Percentiles rank a stretch among this genome's conserved stretches.
These are phyloP conservation scores for Apodemus speciosus DNA, from an alignment of 2,113 vertebrate genomes.

Conservation along the genomic window DNA sequence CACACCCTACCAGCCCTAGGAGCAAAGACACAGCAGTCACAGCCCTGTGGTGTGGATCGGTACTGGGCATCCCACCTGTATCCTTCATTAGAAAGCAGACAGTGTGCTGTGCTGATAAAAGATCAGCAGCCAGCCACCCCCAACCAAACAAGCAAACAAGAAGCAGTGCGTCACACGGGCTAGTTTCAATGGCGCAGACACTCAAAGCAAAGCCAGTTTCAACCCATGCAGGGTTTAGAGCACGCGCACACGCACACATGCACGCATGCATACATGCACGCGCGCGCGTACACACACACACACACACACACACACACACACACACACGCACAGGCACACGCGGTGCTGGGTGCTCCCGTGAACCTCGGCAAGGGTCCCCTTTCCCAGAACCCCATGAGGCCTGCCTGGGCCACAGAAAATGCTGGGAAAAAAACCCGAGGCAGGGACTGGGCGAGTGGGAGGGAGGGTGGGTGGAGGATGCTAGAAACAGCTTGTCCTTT, in stretches of 20 bases:
- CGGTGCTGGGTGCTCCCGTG: background rate
- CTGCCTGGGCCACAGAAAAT: conserved; percentile 31
- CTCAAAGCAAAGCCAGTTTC: background rate
- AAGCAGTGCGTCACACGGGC: background rate
- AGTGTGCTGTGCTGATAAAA: background rate
- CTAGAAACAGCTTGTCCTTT: conserved; percentile 78
- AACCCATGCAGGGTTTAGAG: background rate
- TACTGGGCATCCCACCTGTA: accelerated
- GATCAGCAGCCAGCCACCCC: background rate
- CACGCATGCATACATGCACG: too few relatives aligned
- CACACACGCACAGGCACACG: background rate
- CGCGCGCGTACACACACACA: too few relatives aligned
- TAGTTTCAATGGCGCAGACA: background rate
- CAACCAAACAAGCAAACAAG: background rate
- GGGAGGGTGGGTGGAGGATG: conserved; percentile 46
- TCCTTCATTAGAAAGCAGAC: background rate
- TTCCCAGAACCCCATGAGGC: background rate
- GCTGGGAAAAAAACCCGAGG: conserved; percentile 24
- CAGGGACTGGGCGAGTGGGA: conserved; percentile 14
- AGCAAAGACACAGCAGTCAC: background rate
- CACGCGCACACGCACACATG: background rate
- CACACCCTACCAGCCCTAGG: background rate
- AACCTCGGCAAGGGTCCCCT: background rate
- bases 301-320: background rate
- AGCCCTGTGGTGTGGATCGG: background rate